Evolutionary conservation across 2,113 vertebrate species (phyloP).

Genomic region (Corythornis cristatus): DNA sequence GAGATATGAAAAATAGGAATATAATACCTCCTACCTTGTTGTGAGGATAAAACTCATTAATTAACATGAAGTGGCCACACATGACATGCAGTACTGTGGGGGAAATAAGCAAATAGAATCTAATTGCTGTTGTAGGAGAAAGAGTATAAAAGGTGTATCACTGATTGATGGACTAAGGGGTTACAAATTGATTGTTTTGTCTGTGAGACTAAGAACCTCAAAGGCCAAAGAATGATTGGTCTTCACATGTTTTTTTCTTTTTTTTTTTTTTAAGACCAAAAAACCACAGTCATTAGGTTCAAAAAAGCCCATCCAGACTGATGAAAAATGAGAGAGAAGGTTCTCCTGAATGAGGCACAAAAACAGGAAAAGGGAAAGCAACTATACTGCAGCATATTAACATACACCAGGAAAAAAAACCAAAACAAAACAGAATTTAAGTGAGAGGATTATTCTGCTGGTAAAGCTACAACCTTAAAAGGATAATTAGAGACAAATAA

Average conservation of each 20-base stretch:
- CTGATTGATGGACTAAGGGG: not conserved
- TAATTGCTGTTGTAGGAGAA: not conserved
- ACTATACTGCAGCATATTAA: not conserved
- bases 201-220: not conserved
- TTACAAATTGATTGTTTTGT: not conserved
- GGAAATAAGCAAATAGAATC: slow-evolving; percentile 5
- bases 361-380: not conserved
- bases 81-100: accelerated
- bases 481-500: not conserved
- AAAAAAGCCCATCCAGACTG: not conserved
- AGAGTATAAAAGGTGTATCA: not conserved
- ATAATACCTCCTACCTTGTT: slow-evolving; percentile 4
- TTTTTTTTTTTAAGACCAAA: not conserved
- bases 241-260: not conserved
- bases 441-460: not conserved
- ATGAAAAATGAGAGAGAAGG: not conserved
- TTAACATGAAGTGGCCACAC: not conserved
- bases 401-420: not conserved
- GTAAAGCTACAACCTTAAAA: not conserved
- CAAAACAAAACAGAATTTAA: not conserved
- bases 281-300: not conserved
- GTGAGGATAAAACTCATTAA: slow-evolving; percentile 17
- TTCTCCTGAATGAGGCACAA: not conserved
- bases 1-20: slow-evolving; percentile 15
- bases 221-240: not conserved